Base-by-base conservation (phyloP, 37 sponge, comb jelly and placozoan species). In the Chondrilla cf. caribensis region DNA sequence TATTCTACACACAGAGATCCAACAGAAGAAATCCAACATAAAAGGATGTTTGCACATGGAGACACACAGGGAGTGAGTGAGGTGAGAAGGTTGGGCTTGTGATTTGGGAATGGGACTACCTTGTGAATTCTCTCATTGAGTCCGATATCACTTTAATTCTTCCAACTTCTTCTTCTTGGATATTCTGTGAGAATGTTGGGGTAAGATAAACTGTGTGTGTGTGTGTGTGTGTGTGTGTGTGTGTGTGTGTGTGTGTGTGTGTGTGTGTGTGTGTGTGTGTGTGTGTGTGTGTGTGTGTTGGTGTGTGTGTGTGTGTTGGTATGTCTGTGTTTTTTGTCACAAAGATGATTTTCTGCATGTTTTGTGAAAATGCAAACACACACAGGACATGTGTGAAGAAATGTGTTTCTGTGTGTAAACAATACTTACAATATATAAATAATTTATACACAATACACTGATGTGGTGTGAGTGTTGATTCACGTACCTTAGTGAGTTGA, bases 81-180 rank as follows among this genome's bases (percentile, higher is more conserved):
- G n/a, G n/a, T n/a, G n/a, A n/a, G n/a, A n/a, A n/a, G n/a, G n/a
- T n/a, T n/a, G n/a, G n/a, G n/a, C n/a, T n/a, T n/a, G n/a, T n/a
- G n/a, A n/a, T n/a, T n/a, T 29, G 64, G 64, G 29, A 62, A 19
- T n/a, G 15, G 22, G 6, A 62, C 64, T 81, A 87, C 91, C 75
- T 88, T 80, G 93, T 82, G 64, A 92, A 92, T 17, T 84, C 81
- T 32, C 80, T 79, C 29, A 92, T 41, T 25, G 84, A 86, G 6
- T 68, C 78, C 54, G 84, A 86, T 2, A 92, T 19, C 14, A 81
- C 79, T 7, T 89, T 83, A 17, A 92, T 86, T 67, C 93, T 83
- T 43, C 84, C 54, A 4, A 86, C 29, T 64, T 92, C 93, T 11
- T 25, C 79, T n/a, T 55, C 71, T 26, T 92, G 64, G 3, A 80